Evolutionary conservation across 1,140 invertebrate species (phyloP).

Genomic region (Ephestia elutella): DNA sequence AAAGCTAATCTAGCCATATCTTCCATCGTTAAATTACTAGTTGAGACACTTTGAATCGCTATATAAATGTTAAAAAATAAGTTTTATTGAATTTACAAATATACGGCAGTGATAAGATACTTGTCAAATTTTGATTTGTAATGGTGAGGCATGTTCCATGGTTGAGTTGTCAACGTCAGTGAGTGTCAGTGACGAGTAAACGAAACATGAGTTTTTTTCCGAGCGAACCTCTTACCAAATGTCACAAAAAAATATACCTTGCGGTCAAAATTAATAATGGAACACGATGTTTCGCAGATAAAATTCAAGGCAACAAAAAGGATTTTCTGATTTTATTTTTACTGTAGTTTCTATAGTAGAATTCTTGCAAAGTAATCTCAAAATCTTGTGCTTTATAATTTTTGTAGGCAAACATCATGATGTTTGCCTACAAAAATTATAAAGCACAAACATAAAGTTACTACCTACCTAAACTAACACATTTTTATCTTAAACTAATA

Average conservation of each 20-base stretch:
- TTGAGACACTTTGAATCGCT: constrained; percentile 16
- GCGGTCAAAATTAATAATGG: not conserved
- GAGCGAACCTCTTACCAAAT: not conserved
- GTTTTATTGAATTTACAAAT: not conserved
- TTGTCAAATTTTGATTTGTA: constrained; percentile 49
- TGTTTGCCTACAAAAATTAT: too few species aligned
- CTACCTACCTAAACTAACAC: too few species aligned
- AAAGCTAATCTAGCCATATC: constrained; percentile 56
- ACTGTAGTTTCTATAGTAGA: too few species aligned
- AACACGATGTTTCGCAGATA: not conserved
- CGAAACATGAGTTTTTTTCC: not conserved
- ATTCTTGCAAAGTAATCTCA: too few species aligned
- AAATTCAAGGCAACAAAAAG: not conserved
- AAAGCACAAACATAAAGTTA: too few species aligned
- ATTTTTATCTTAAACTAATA: too few species aligned
- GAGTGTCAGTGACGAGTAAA: too few species aligned
- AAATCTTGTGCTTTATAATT: too few species aligned
- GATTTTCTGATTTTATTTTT: too few species aligned
- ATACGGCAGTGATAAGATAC: constrained; percentile 14
- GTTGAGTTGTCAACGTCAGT: not conserved
- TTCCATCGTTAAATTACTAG: constrained; percentile 39
- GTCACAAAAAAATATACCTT: not conserved
- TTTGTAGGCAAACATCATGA: too few species aligned
- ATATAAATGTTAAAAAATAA: constrained; percentile 14
- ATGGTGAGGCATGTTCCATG: constrained; percentile 21